A percentile compares a stretch with the other conserved stretches of the same genome.
phyloP scores from a whole-genome alignment of 2,113 vertebrate species.

The Serranochromis macrocephalus region DNA sequence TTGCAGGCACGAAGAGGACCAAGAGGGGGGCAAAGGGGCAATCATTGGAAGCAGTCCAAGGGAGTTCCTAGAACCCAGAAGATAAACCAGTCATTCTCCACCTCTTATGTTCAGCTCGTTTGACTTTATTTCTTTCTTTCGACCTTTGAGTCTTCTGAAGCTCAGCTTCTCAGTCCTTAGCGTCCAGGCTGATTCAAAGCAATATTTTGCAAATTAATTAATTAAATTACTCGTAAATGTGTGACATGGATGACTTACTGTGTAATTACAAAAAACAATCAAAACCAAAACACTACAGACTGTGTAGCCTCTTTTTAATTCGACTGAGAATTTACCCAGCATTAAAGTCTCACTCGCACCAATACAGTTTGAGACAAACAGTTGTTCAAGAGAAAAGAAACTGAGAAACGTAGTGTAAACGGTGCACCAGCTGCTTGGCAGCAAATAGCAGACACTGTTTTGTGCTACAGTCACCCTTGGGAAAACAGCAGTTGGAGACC shows the following conservation, averaged over 20 bases:
- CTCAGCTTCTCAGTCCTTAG: neutral
- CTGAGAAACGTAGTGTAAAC: neutral
- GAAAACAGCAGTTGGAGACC: neutral
- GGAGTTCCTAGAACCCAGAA: slow-evolving; percentile 68
- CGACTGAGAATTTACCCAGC: neutral
- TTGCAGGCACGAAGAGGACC: slow-evolving; percentile 29
- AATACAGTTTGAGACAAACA: neutral
- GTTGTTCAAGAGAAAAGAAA: neutral
- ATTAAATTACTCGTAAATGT: neutral
- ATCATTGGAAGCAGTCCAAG: slow-evolving; percentile 62
- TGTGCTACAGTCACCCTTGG: neutral
- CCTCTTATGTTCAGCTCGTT: slow-evolving; percentile 1
- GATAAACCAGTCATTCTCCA: slow-evolving; percentile 40
- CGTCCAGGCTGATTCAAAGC: neutral
- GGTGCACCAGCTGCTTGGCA: neutral
- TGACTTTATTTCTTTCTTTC: neutral
- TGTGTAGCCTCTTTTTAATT: neutral
- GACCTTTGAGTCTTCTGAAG: neutral
- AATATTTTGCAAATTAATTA: neutral
- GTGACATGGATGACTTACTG: neutral
- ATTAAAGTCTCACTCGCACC: neutral
- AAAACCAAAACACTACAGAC: neutral
- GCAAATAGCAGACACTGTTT: neutral
- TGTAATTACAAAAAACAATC: neutral
- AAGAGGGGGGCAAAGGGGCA: neutral